phyloP scores from a whole-genome alignment of 1,140 invertebrate genomes.

The Centruroides sculpturatus region DNA sequence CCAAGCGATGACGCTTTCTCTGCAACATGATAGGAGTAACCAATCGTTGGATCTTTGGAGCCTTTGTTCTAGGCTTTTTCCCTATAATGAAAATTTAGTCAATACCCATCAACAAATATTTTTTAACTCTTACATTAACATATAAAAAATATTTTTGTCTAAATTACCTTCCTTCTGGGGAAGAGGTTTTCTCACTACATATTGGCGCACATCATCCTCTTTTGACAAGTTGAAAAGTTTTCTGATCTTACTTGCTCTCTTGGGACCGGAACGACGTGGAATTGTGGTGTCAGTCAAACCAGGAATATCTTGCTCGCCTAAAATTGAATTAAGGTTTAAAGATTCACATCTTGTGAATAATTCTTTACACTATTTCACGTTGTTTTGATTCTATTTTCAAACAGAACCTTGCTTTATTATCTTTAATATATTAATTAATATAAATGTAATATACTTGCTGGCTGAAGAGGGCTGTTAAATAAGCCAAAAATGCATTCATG shows the following conservation, averaged over 20 bases:
- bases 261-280: slow-evolving; percentile 91
- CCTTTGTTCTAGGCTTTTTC: slow-evolving; percentile 52
- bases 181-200: slow-evolving; percentile 84
- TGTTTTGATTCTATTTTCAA: too few species aligned
- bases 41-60: slow-evolving; percentile 97
- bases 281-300: slow-evolving; percentile 91
- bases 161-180: slow-evolving; percentile 54
- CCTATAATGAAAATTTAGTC: slow-evolving; percentile 21
- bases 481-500: too few species aligned
- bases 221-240: slow-evolving; percentile 94
- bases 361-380: too few species aligned
- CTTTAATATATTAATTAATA: too few species aligned
- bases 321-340: too few species aligned
- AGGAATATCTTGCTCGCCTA: slow-evolving; percentile 63
- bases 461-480: too few species aligned
- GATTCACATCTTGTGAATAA: too few species aligned
- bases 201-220: slow-evolving; percentile 94
- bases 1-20: slow-evolving; percentile 80
- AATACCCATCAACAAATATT: too few species aligned
- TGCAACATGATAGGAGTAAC: slow-evolving; percentile 89
- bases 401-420: too few species aligned
- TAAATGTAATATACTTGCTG: too few species aligned
- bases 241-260: slow-evolving; percentile 93
- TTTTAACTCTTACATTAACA: too few species aligned
- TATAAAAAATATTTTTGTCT: too few species aligned